A percentile compares a stretch with the other conserved stretches of the same genome.
Evolutionary conservation across 2,888 invertebrate genomes (phyloP).

Genomic region (Orthonychiurus folsomi): DNA sequence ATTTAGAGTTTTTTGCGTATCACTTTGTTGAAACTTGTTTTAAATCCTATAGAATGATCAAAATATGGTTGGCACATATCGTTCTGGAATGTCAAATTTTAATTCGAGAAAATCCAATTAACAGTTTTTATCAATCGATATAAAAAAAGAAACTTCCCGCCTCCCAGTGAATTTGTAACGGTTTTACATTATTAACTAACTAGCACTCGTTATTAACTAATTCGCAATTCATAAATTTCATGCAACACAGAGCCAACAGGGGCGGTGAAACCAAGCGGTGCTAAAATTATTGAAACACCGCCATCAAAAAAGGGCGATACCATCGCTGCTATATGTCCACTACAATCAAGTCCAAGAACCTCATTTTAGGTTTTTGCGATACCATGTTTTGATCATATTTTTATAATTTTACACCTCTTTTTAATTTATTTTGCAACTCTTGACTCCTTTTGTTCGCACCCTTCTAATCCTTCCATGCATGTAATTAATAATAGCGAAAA

Average conservation of each 20-base stretch:
- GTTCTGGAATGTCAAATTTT: too few species aligned
- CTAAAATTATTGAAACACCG: slow-evolving; percentile 41
- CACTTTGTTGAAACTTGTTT: too few species aligned
- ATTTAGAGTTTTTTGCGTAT: too few species aligned
- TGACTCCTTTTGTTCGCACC: not conserved
- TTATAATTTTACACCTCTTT: not conserved
- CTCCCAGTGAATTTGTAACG: too few species aligned
- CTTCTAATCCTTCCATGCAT: slow-evolving; percentile 1
- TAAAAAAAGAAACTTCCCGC: not conserved
- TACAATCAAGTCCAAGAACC: slow-evolving; percentile 66
- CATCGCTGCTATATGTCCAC: slow-evolving; percentile 53
- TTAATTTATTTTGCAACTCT: too few species aligned
- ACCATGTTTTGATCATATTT: slow-evolving; percentile 10
- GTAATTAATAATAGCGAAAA: not conserved
- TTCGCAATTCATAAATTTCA: too few species aligned
- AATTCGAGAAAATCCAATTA: not conserved
- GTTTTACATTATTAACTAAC: too few species aligned
- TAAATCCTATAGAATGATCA: too few species aligned
- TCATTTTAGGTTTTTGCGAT: slow-evolving; percentile 57
- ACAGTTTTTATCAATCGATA: not conserved
- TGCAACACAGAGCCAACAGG: slow-evolving; percentile 41
- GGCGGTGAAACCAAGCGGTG: slow-evolving; percentile 40
- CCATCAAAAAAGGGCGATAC: slow-evolving; percentile 32
- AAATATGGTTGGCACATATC: too few species aligned
- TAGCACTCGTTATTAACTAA: too few species aligned